Percentiles rank a stretch among this genome's conserved stretches.
Evolutionary conservation across 2,113 vertebrate genomes (phyloP).

Genomic region (Hippocampus abdominalis): DNA sequence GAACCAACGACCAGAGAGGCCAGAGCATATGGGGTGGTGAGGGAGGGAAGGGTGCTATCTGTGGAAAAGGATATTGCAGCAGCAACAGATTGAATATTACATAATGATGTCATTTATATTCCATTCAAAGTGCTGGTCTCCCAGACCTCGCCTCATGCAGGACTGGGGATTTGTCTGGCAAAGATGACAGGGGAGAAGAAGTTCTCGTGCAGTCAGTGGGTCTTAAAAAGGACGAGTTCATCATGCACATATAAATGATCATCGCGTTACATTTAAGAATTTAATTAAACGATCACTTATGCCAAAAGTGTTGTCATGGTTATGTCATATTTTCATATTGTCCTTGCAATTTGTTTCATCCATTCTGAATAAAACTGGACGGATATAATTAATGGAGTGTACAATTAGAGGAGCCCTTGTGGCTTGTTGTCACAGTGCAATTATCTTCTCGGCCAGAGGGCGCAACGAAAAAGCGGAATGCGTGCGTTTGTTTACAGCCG

Average conservation of each 20-base stretch:
- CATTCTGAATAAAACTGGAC: background rate
- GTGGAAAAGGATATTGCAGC: constrained; percentile 70
- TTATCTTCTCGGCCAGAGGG: too few species aligned
- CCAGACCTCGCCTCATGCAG: constrained; percentile 48
- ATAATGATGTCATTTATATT: constrained; percentile 76
- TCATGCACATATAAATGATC: background rate
- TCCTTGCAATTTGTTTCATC: background rate
- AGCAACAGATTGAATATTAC: constrained; percentile 76
- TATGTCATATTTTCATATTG: background rate
- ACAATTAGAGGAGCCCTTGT: background rate
- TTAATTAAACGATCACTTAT: background rate
- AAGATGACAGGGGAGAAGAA: constrained; percentile 34
- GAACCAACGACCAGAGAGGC: constrained; percentile 53
- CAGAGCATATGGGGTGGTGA: constrained; percentile 56
- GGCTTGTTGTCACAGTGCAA: too few species aligned
- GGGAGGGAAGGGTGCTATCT: constrained; percentile 47
- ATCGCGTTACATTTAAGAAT: background rate
- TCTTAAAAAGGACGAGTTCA: constrained; percentile 1
- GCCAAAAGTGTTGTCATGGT: background rate
- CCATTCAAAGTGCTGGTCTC: constrained; percentile 58
- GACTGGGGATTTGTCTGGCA: constrained; percentile 56
- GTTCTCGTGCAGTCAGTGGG: constrained; percentile 21
- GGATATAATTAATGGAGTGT: background rate
- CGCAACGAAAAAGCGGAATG: too few species aligned
- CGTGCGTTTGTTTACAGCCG: too few species aligned